phyloP scores from a whole-genome alignment of 2,888 invertebrate species.

The Drepana falcataria region DNA sequence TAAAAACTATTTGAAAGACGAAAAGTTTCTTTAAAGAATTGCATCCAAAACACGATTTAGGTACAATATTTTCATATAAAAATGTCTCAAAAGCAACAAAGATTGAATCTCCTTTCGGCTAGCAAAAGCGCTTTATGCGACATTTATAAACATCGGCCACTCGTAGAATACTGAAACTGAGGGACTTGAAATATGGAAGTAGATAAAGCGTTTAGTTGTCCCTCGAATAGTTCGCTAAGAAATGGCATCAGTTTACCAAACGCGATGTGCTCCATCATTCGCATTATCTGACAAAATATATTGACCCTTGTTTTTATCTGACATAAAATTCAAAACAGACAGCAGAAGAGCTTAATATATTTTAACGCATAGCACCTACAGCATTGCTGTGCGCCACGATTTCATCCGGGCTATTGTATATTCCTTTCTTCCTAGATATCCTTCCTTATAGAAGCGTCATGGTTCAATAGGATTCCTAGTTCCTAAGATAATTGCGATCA shows the following conservation, averaged over 20 bases:
- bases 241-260: slow-evolving; percentile 57
- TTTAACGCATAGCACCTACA: too few species aligned
- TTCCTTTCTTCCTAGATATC: too few species aligned
- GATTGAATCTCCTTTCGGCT: slow-evolving; percentile 9
- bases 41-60: too few species aligned
- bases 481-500: too few species aligned
- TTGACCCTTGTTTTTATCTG: slow-evolving; percentile 29
- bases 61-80: not conserved
- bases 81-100: not conserved
- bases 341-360: too few species aligned
- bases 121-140: slow-evolving; percentile 21
- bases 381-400: too few species aligned
- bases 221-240: slow-evolving; percentile 60
- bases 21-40: too few species aligned
- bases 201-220: slow-evolving; percentile 48
- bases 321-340: too few species aligned
- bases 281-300: slow-evolving; percentile 61
- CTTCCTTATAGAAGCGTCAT: too few species aligned
- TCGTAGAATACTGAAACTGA: slow-evolving; percentile 30
- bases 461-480: too few species aligned
- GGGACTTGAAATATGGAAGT: slow-evolving; percentile 51
- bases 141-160: slow-evolving; percentile 10
- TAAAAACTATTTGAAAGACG: too few species aligned
- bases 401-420: too few species aligned
- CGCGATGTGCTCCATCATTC: slow-evolving; percentile 61